Percentiles rank a stretch among this genome's conserved stretches.
phyloP scores from a whole-genome alignment of 2,888 invertebrate genomes.

The Cantharis nigra region DNA sequence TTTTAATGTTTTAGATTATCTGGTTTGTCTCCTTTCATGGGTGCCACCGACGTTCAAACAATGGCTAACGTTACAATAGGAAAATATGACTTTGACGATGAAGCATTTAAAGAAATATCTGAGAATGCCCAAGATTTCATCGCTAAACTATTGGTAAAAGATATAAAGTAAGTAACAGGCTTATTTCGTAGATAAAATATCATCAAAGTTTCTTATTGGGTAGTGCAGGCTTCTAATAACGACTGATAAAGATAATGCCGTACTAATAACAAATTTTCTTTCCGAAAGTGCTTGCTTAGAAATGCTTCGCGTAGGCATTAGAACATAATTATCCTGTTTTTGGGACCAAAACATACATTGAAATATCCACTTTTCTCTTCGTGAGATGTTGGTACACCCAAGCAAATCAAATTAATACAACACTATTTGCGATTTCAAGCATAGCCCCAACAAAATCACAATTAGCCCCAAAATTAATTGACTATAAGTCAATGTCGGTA shows the following conservation, averaged over 20 bases:
- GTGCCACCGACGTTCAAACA: constrained; percentile 95
- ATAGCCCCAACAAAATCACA: too few species aligned
- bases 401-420: not conserved
- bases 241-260: not conserved
- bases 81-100: constrained; percentile 97
- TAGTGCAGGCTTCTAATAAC: not conserved
- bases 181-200: not conserved
- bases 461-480: too few species aligned
- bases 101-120: constrained; percentile 93
- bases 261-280: not conserved
- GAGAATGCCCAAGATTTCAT: constrained; percentile 97
- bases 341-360: not conserved
- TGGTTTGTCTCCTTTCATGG: constrained; percentile 98
- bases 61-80: constrained; percentile 98
- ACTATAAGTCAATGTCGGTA: too few species aligned
- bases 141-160: constrained; percentile 85
- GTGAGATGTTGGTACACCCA: not conserved
- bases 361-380: not conserved
- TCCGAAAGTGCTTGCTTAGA: not conserved
- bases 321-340: not conserved
- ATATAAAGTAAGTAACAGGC: constrained; percentile 78
- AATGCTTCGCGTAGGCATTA: not conserved
- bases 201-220: not conserved
- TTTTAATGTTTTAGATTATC: constrained; percentile 69
- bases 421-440: not conserved